These are phyloP conservation scores for Danio albolineatus DNA, from an alignment of 2,797 vertebrate genomes.

Conservation along the genomic window DNA sequence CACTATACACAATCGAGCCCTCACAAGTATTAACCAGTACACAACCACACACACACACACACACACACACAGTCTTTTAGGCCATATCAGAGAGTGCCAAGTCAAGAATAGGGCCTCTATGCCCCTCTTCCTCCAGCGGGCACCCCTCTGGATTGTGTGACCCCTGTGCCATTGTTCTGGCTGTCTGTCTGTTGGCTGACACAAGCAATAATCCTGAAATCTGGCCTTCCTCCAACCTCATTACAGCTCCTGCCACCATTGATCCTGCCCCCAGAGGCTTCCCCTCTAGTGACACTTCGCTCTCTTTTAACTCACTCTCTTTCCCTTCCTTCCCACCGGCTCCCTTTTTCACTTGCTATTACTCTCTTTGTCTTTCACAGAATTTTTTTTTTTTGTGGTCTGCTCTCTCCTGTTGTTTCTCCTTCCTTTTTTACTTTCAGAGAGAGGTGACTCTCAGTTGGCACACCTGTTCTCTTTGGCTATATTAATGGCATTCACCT, in stretches of 20 bases:
- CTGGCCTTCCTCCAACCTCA: slow-evolving; percentile 77
- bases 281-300: slow-evolving; percentile 66
- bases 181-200: slow-evolving; percentile 77
- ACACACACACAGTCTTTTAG: slow-evolving; percentile 35
- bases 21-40: too few species aligned
- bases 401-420: slow-evolving; percentile 15
- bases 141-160: slow-evolving; percentile 69
- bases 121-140: slow-evolving; percentile 69
- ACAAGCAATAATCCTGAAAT: slow-evolving; percentile 77
- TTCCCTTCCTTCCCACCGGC: slow-evolving; percentile 39
- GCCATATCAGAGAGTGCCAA: slow-evolving; percentile 38
- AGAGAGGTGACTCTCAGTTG: slow-evolving; percentile 19
- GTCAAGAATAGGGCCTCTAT: slow-evolving; percentile 36
- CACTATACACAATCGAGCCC: too few species aligned
- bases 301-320: slow-evolving; percentile 47
- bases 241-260: slow-evolving; percentile 76
- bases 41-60: neutral
- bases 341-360: slow-evolving; percentile 44
- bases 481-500: slow-evolving; percentile 5
- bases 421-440: neutral
- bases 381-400: neutral
- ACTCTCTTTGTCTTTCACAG: slow-evolving; percentile 29
- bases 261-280: slow-evolving; percentile 75
- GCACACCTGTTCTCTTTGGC: slow-evolving; percentile 31
- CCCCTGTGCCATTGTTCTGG: slow-evolving; percentile 73